Base-by-base conservation (phyloP, 1,140 invertebrate species). In the Bombus turneri region DNA sequence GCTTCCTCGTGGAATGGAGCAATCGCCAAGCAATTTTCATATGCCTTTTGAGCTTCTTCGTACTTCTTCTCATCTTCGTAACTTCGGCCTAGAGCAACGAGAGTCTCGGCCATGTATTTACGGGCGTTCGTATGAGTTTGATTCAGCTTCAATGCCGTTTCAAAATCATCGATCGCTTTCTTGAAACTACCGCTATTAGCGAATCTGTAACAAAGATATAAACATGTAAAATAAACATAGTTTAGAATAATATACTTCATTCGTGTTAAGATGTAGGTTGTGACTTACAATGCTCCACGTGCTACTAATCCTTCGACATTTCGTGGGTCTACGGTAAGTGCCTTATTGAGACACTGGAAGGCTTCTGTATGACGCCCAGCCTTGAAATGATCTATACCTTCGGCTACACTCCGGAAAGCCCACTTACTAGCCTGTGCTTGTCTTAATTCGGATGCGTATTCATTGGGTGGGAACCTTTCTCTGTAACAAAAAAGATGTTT, bases 231-330 rank as follows among this genome's bases (percentile, higher is more conserved):
- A 15, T 62, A 59, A 39, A 43, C 0, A 31, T 9, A 31, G 6
- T 22, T 43, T 39, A 2, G 1, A 22, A 69, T 25, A 18, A 37
- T 68, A 25, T 39, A 10, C 6, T 37, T 47, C 5, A 4, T 22
- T n/a, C 5, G 2, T 31, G 18, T 13, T 15, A 57, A 74, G 15
- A 59, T 57, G 39, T 18, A 47, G 18, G 1, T 37, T 43, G 62
- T 43, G 80, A 96, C 96, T 96, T 95, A 97, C 93, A 99, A 95
- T 72, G 98, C 98, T 88, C 98, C 98, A 93, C 98, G 96, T 22
- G 98, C 98, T 1, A 99, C 98, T 69, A 99, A 95, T 72, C 98
- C 99, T 96, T 99, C 99, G 2, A 99, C 98, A 96, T 99, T 99
- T 88, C 97, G 96, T 15, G 97, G 97, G 96, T 99, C 98, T 91